These are phyloP conservation scores for Enteromius mattozi DNA, from an alignment of 2,797 vertebrate species.

Conservation along the genomic window DNA sequence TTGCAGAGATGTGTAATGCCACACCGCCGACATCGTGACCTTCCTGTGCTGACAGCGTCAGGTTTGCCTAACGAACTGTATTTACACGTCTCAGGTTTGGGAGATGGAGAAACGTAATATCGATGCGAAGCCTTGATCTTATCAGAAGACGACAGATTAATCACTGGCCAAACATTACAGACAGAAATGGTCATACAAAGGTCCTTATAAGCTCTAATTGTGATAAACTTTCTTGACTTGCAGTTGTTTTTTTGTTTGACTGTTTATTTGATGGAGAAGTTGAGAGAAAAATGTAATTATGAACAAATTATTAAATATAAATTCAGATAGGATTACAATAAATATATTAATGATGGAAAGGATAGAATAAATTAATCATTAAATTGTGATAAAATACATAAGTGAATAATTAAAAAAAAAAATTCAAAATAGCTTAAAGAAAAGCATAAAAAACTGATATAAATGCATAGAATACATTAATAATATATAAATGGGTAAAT, in stretches of 20 bases:
- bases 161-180: conserved; percentile 14
- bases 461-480: neutral
- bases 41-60: conserved; percentile 42
- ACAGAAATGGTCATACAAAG: neutral
- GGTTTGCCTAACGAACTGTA: conserved; percentile 34
- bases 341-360: neutral
- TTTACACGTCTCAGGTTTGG: conserved; percentile 44
- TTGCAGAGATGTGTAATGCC: conserved; percentile 44
- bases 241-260: neutral
- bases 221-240: neutral
- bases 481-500: neutral
- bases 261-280: neutral
- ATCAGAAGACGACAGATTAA: conserved; percentile 27
- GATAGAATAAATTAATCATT: neutral
- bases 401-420: neutral
- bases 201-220: neutral
- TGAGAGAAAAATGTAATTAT: neutral
- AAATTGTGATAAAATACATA: neutral
- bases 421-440: neutral
- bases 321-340: neutral
- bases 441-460: neutral
- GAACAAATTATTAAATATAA: neutral
- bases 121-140: neutral
- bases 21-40: conserved; percentile 41
- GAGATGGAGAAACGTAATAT: conserved; percentile 36